Base-by-base conservation (phyloP, 64 coral and sea anemone species). In the Montipora foliosa region DNA sequence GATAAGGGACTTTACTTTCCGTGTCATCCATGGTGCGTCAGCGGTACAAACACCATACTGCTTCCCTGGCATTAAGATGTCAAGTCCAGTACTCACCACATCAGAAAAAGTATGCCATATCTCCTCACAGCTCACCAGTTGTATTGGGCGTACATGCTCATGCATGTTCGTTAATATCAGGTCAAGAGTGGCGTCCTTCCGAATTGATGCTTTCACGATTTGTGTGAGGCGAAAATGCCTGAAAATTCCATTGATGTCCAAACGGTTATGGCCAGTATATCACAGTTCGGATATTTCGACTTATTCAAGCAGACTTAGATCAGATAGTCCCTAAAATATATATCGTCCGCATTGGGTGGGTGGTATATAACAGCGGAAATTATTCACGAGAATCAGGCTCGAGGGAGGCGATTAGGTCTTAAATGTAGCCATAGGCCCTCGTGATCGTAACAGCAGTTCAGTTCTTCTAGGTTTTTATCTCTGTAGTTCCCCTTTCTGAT, bases 81-180 rank as follows among this genome's bases (percentile, higher is more conserved):
- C 89, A 71, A 91, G 89, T 15, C 62, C 89, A 79, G 77, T 81
- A 62, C 57, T 21, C 77, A 91, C 44, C n/a, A 49, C 76, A 16
- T 80, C 88, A 29, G 60, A 61, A 90, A 90, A 90, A 13, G 88
- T 90, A 37, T 90, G 12, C 74, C 89, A 91, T 44, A 92, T 92
- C 82, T 92, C 67, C 67, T 92, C 90, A 52, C 90, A 87, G 20
- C 57, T 49, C 49, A 37, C 48, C 47, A 92, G 69, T 37, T 25
- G 25, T 25, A 25, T 87, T 51, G 37, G 83, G 61, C 16, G 81
- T 11, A 29, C 79, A 37, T 93, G 68, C 59, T 87, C 82, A 69
- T 93, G 82, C 81, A 87, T 93, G 16, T 93, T 93, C 70, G 79
- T 92, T n/a, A 92, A 67, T 75, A 92, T 92, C 49, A 92, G 50